Evolutionary conservation across 92 coral and sea anemone genomes (phyloP).

Genomic region (Zoanthus solanderi): DNA sequence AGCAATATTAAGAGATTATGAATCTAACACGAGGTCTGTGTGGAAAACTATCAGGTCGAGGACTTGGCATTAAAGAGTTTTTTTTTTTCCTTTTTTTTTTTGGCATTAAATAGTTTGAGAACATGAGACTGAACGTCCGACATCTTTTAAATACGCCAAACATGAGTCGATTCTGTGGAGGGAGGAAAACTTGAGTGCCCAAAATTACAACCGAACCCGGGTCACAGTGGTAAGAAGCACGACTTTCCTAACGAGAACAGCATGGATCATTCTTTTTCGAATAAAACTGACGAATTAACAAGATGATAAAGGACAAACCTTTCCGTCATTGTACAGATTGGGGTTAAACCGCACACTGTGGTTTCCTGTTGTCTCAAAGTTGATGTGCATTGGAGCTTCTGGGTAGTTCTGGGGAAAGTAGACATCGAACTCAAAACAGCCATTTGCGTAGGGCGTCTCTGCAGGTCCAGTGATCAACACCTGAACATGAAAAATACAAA

Average conservation of each 20-base stretch:
- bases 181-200: not conserved
- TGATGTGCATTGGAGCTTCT: slow-evolving; percentile 93
- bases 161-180: not conserved
- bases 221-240: slow-evolving; percentile 6
- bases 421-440: slow-evolving; percentile 99
- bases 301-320: slow-evolving; percentile 64
- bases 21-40: not conserved
- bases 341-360: slow-evolving; percentile 98
- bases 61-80: too few species aligned
- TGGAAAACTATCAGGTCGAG: not conserved
- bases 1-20: not conserved
- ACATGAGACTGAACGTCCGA: too few species aligned
- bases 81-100: too few species aligned
- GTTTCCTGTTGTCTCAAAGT: slow-evolving; percentile 98
- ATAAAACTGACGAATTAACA: too few species aligned
- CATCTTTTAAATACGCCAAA: not conserved
- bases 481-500: slow-evolving; percentile 34
- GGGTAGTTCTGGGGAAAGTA: slow-evolving; percentile 99
- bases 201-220: not conserved
- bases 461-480: slow-evolving; percentile 98
- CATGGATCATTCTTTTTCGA: not conserved
- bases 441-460: slow-evolving; percentile 99
- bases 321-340: slow-evolving; percentile 98
- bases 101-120: too few species aligned
- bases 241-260: not conserved